Percentiles rank a stretch among this genome's conserved stretches.
phyloP scores from a whole-genome alignment of 2,888 invertebrate genomes.

The Stegophylla sp. region DNA sequence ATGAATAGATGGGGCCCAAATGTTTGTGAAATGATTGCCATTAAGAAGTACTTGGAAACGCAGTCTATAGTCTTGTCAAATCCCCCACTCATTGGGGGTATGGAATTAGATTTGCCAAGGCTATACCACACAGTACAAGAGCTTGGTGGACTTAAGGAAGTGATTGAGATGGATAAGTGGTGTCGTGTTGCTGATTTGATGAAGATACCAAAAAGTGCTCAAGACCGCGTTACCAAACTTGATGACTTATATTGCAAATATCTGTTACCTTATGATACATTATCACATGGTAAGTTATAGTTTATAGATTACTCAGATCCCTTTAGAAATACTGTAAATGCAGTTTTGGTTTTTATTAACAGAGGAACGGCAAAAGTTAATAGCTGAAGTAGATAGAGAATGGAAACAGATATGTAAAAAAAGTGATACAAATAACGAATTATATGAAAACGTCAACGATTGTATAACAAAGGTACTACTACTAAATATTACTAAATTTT shows the following conservation, averaged over 20 bases:
- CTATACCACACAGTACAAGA: constrained; percentile 85
- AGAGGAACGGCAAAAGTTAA: constrained; percentile 78
- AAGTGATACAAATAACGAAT: constrained; percentile 63
- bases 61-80: constrained; percentile 78
- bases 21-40: constrained; percentile 82
- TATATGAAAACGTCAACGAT: constrained; percentile 61
- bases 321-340: constrained; percentile 9
- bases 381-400: constrained; percentile 76
- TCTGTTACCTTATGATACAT: constrained; percentile 84
- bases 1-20: constrained; percentile 88
- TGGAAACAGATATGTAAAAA: constrained; percentile 69
- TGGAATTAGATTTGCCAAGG: constrained; percentile 87
- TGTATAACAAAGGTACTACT: constrained; percentile 62
- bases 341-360: constrained; percentile 25
- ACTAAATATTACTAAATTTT: constrained; percentile 26
- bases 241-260: constrained; percentile 92
- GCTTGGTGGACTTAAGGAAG: constrained; percentile 83
- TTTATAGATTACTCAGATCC: not conserved
- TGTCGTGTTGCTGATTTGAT: constrained; percentile 85
- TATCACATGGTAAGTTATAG: constrained; percentile 71
- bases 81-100: constrained; percentile 84
- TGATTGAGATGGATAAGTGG: constrained; percentile 89
- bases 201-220: constrained; percentile 80
- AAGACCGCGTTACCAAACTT: constrained; percentile 80
- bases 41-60: constrained; percentile 79